phyloP scores from a whole-genome alignment of 2,113 vertebrate species.

The Microcebus tavaratra region DNA sequence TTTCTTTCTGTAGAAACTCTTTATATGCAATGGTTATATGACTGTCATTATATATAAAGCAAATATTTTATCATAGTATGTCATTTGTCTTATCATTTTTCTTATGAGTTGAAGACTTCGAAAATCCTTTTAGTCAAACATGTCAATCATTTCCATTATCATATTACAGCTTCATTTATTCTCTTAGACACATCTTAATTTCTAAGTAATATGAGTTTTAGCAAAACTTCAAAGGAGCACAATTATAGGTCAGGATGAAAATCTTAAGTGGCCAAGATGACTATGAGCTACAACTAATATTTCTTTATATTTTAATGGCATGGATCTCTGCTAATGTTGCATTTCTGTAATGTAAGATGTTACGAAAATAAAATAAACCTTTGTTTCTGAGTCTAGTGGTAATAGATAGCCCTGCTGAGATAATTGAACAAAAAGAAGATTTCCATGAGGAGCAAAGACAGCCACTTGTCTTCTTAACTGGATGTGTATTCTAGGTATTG shows the following conservation, averaged over 20 bases:
- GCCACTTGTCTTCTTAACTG: neutral
- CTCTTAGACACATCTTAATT: neutral
- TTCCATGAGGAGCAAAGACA: neutral
- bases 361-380: neutral
- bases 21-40: neutral
- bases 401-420: neutral
- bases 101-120: neutral
- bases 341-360: neutral
- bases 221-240: neutral
- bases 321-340: neutral
- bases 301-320: neutral
- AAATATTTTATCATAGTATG: neutral
- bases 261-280: neutral
- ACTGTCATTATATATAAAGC: neutral
- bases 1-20: neutral
- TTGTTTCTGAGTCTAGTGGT: neutral
- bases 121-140: neutral
- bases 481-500: neutral
- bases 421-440: neutral
- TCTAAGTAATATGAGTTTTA: neutral
- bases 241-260: neutral
- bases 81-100: neutral
- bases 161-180: neutral
- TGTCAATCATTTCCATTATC: neutral
- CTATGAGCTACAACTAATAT: neutral